Evolutionary conservation across 2,888 invertebrate species (phyloP).

Genomic region (Fragum whitleyi): DNA sequence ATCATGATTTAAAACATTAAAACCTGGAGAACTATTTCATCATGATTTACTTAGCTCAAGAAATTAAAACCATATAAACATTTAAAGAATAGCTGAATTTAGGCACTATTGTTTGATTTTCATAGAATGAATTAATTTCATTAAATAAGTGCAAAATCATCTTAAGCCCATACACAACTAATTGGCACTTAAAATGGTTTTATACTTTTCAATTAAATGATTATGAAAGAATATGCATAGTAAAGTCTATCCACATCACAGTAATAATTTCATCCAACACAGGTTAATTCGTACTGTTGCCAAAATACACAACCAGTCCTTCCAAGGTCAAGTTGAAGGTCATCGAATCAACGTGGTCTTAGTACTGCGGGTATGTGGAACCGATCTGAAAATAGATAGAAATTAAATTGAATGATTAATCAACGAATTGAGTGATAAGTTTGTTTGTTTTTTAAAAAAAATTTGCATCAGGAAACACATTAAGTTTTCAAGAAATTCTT

Average conservation of each 20-base stretch:
- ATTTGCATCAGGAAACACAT: too few species aligned
- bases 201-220: too few species aligned
- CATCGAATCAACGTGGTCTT: slow-evolving; percentile 77
- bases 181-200: too few species aligned
- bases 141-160: too few species aligned
- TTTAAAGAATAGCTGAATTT: neutral
- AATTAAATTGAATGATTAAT: too few species aligned
- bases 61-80: neutral
- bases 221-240: slow-evolving; percentile 32
- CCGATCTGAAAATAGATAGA: slow-evolving; percentile 71
- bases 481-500: too few species aligned
- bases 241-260: slow-evolving; percentile 44
- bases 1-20: neutral
- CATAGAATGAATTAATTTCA: neutral
- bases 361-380: slow-evolving; percentile 79
- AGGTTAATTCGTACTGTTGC: neutral
- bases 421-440: too few species aligned
- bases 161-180: too few species aligned
- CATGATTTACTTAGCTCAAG: neutral
- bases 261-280: slow-evolving; percentile 16
- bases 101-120: neutral
- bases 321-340: slow-evolving; percentile 48
- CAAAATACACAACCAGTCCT: slow-evolving; percentile 20
- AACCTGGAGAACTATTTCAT: neutral
- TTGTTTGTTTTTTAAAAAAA: too few species aligned